Evolutionary conservation across 2,888 invertebrate species (phyloP), one percentile per base, ranked within the genome.

Genomic region (Euspilapteryx auroguttella): DNA sequence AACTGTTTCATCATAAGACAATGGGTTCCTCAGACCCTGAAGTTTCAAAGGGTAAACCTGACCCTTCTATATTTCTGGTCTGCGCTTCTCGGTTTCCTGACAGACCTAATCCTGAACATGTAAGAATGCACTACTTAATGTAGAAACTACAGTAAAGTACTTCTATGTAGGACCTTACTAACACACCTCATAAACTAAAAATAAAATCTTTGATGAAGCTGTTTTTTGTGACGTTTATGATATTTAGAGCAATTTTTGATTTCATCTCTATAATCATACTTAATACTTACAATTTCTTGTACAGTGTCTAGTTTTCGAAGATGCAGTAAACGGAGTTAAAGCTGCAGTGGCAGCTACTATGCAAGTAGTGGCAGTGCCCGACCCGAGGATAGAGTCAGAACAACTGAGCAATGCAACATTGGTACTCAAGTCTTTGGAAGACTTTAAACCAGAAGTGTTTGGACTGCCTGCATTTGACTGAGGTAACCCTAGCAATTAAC

Each of bases 221-320:
- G n/a, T n/a, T n/a, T n/a, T n/a, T n/a, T n/a, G n/a, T n/a, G n/a
- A n/a, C n/a, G n/a, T n/a, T n/a, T n/a, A n/a, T n/a, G n/a, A n/a
- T n/a, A n/a, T n/a, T n/a, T n/a, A n/a, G n/a, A n/a, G n/a, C n/a
- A n/a, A n/a, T n/a, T n/a, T n/a, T n/a, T n/a, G n/a, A n/a, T n/a
- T n/a, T n/a, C n/a, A n/a, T n/a, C n/a, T n/a, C n/a, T n/a, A n/a
- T n/a, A n/a, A n/a, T n/a, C n/a, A n/a, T n/a, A n/a, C n/a, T n/a
- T n/a, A n/a, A n/a, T n/a, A n/a, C n/a, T n/a, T n/a, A n/a, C n/a
- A n/a, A n/a, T n/a, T n/a, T n/a, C n/a, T n/a, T n/a, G n/a, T n/a
- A n/a, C 63, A 85, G 83, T 89, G 89, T 48, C 61, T 94, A 32
- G 93, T 93, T 1, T 89, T 94, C 57, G 95, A 95, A 73, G 95